Evolutionary conservation across 2,113 vertebrate species (phyloP).

Genomic region (Dipodomys merriami): DNA sequence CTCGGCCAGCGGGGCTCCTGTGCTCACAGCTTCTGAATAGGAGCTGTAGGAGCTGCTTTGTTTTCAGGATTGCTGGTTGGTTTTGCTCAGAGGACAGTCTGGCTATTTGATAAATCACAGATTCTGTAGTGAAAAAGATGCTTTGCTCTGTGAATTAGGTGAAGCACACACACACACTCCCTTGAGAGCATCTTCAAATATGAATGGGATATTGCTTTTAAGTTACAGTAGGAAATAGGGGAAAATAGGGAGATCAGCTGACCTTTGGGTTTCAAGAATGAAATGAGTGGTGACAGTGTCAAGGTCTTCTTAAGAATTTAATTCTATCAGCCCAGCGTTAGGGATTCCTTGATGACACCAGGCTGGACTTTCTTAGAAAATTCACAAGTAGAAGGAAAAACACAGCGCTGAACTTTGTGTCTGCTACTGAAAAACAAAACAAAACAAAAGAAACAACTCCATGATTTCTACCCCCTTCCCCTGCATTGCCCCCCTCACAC

Average conservation of each 20-base stretch:
- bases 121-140: background rate
- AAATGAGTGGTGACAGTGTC: background rate
- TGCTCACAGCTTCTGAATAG: too few relatives aligned
- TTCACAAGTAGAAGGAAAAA: background rate
- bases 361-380: background rate
- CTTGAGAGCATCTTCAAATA: background rate
- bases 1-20: too few relatives aligned
- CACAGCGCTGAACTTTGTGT: too few relatives aligned
- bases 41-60: too few relatives aligned
- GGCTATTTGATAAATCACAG: background rate
- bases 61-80: background rate
- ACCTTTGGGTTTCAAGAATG: conserved; percentile 4
- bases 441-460: too few relatives aligned
- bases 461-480: background rate
- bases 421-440: too few relatives aligned
- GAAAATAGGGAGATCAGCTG: background rate
- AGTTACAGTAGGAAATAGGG: background rate
- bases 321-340: conserved; percentile 9
- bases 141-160: background rate
- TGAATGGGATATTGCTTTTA: background rate
- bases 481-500: background rate
- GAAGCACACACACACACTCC: background rate
- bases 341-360: background rate
- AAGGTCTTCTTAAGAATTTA: conserved; percentile 6
- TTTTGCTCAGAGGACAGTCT: background rate